Percentiles rank a stretch among this genome's conserved stretches.
Evolutionary conservation across 2,888 invertebrate species (phyloP).

Genomic region (Erannis defoliaria): DNA sequence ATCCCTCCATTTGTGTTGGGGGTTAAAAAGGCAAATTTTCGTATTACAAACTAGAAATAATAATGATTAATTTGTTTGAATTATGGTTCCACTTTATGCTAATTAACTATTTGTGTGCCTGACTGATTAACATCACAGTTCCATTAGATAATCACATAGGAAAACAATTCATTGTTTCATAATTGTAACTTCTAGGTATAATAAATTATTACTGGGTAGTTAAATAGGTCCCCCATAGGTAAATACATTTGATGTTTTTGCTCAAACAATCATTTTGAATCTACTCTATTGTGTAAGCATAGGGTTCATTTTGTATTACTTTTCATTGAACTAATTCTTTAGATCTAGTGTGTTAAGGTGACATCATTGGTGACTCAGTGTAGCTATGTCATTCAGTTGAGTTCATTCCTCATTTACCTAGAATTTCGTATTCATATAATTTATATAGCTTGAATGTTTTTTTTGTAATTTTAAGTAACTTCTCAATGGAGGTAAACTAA

Average conservation of each 20-base stretch:
- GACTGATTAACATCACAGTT: neutral
- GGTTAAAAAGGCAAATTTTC: too few species aligned
- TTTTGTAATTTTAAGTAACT: too few species aligned
- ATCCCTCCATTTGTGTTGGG: too few species aligned
- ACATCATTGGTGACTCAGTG: slow-evolving; percentile 45
- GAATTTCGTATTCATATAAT: slow-evolving; percentile 13
- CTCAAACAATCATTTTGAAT: neutral
- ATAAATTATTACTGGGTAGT: neutral
- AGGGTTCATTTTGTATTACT: slow-evolving; percentile 9
- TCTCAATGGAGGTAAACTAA: too few species aligned
- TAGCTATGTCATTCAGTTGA: slow-evolving; percentile 28
- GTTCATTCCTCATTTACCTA: slow-evolving; percentile 33
- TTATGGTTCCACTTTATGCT: too few species aligned
- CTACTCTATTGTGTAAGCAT: slow-evolving; percentile 5
- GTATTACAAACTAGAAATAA: too few species aligned
- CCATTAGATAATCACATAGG: neutral
- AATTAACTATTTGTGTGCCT: too few species aligned
- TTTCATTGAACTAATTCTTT: slow-evolving; percentile 15
- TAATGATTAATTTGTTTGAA: too few species aligned
- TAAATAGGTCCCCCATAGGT: neutral
- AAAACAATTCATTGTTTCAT: neutral
- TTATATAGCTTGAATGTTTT: slow-evolving; percentile 14
- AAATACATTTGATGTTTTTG: neutral
- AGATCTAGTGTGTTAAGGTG: slow-evolving; percentile 30
- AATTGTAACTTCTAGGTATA: neutral